A percentile compares a stretch with the other conserved stretches of the same genome.
phyloP scores from a whole-genome alignment of 1,140 invertebrate genomes.

The Apis laboriosa region DNA sequence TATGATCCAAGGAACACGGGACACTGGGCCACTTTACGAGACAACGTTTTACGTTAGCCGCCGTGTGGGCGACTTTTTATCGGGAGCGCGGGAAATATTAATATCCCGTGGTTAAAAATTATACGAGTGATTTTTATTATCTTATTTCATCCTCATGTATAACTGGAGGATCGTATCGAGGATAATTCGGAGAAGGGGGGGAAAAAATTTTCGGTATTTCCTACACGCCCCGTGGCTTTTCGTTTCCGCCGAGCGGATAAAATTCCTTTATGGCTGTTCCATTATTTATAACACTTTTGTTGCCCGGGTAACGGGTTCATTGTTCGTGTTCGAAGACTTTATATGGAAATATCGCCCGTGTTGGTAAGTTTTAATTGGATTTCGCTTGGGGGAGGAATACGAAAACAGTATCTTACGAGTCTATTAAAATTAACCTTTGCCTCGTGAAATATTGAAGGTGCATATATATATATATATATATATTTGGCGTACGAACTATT shows the following conservation, averaged over 20 bases:
- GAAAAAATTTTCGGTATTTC: neutral
- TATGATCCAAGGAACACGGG: constrained; percentile 30
- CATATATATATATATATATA: too few relatives aligned
- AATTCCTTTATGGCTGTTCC: neutral
- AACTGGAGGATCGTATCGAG: neutral
- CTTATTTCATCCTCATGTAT: neutral
- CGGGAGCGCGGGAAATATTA: constrained; percentile 24
- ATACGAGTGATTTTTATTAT: constrained; percentile 19
- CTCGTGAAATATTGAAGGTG: too few relatives aligned
- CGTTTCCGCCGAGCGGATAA: neutral
- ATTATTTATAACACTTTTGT: neutral
- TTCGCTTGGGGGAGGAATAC: too few relatives aligned
- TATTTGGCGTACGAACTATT: too few relatives aligned
- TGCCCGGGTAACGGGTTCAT: neutral
- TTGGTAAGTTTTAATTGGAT: too few relatives aligned
- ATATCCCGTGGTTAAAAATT: constrained; percentile 25
- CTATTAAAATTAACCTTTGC: too few relatives aligned
- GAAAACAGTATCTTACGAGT: too few relatives aligned
- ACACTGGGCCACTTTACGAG: constrained; percentile 15
- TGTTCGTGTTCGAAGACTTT: neutral
- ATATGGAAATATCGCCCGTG: neutral
- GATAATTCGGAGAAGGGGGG: too few relatives aligned
- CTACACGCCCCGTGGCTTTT: neutral
- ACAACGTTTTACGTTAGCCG: constrained; percentile 23
- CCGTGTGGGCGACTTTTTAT: constrained; percentile 44